Evolutionary conservation across 2,888 invertebrate species (phyloP).

Genomic region (Embidobia sp.): DNA sequence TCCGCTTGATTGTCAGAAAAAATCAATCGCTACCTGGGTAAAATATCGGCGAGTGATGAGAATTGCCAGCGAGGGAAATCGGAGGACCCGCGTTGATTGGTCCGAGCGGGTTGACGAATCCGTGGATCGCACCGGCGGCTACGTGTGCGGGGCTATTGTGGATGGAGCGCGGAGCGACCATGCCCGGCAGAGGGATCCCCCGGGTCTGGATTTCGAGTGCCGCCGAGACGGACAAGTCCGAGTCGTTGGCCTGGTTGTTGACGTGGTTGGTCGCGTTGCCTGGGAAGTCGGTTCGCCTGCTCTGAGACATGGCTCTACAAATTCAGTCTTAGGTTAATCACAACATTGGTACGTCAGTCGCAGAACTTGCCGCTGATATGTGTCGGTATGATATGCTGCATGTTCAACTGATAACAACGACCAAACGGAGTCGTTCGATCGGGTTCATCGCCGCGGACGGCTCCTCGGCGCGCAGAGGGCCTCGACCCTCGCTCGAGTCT

Average conservation of each 20-base stretch:
- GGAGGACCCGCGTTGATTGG: slow-evolving; percentile 73
- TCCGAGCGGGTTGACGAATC: slow-evolving; percentile 79
- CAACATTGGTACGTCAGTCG: too few relatives aligned
- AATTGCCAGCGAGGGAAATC: slow-evolving; percentile 69
- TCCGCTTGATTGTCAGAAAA: too few relatives aligned
- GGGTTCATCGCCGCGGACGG: too few relatives aligned
- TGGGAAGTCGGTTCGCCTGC: slow-evolving; percentile 73
- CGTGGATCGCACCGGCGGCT: slow-evolving; percentile 73
- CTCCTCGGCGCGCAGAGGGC: too few relatives aligned
- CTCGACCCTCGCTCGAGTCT: too few relatives aligned
- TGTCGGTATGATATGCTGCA: neutral
- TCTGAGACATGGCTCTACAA: slow-evolving; percentile 75
- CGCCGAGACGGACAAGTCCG: slow-evolving; percentile 55
- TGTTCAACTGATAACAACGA: too few relatives aligned
- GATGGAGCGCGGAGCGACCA: slow-evolving; percentile 72
- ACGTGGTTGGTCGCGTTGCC: slow-evolving; percentile 68
- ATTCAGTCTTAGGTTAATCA: too few relatives aligned
- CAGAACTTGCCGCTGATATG: neutral
- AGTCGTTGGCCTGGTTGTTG: slow-evolving; percentile 24
- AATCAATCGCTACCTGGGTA: slow-evolving; percentile 72
- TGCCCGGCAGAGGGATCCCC: slow-evolving; percentile 79
- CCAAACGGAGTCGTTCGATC: too few relatives aligned
- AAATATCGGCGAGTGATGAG: slow-evolving; percentile 72
- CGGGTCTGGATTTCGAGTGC: slow-evolving; percentile 74
- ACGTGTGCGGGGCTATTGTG: slow-evolving; percentile 69